A percentile compares a stretch with the other conserved stretches of the same genome.
phyloP scores from a whole-genome alignment of 2,888 invertebrate genomes.

The Platycheirus albimanus region DNA sequence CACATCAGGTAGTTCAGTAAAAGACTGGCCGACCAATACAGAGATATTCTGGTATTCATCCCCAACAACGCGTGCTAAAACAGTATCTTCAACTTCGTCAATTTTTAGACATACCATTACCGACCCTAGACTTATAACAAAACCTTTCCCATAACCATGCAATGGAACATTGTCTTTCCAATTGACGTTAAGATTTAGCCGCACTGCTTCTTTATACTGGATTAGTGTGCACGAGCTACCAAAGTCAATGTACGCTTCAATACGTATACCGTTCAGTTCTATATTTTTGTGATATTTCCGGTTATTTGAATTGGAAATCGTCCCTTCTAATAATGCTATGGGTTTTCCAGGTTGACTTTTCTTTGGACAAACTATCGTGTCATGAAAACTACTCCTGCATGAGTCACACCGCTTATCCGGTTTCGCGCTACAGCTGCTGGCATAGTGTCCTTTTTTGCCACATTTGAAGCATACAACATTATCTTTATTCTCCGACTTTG shows the following conservation, averaged over 20 bases:
- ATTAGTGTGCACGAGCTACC: constrained; percentile 17
- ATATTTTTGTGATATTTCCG: not conserved
- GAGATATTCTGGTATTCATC: not conserved
- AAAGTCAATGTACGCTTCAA: constrained; percentile 5
- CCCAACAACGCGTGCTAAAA: not conserved
- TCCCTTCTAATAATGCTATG: not conserved
- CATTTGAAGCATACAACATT: not conserved
- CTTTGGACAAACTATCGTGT: not conserved
- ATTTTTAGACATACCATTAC: not conserved
- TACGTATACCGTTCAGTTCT: not conserved
- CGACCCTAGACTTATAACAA: constrained; percentile 1
- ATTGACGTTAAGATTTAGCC: not conserved
- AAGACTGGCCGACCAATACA: constrained; percentile 9
- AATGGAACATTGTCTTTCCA: not conserved
- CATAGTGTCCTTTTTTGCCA: constrained; percentile 2
- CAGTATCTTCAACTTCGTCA: constrained; percentile 1
- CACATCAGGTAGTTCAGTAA: not conserved
- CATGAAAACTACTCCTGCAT: not conserved
- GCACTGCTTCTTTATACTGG: not conserved
- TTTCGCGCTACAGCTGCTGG: not conserved
- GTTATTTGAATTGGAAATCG: not conserved
- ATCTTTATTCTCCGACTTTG: not conserved
- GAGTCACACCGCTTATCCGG: not conserved
- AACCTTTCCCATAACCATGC: constrained; percentile 7
- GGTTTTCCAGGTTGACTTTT: not conserved